A percentile compares a stretch with the other conserved stretches of the same genome.
These are phyloP conservation scores for Kuschelorhynchus macadamiae DNA, from an alignment of 2,888 invertebrate species.

Conservation along the genomic window DNA sequence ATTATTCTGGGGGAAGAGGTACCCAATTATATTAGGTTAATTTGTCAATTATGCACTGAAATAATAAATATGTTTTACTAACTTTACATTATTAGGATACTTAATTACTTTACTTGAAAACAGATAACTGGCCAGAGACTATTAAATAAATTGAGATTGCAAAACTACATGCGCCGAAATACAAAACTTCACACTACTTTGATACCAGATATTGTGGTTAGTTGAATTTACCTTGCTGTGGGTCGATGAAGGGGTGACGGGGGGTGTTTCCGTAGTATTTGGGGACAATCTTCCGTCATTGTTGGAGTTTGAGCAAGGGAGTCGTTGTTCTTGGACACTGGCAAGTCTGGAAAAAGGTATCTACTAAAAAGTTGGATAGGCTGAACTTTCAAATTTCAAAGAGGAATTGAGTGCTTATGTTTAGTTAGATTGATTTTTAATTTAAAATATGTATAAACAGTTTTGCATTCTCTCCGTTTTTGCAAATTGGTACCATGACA, in stretches of 20 bases:
- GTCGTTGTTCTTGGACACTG: conserved; percentile 95
- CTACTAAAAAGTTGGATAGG: conserved; percentile 16
- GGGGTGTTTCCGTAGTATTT: conserved; percentile 73
- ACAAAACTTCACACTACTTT: conserved; percentile 35
- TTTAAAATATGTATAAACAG: no score
- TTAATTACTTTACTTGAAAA: not conserved
- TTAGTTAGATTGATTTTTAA: conserved; percentile 14
- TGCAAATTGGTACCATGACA: no score
- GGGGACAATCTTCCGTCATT: conserved; percentile 76
- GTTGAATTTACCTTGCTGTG: conserved; percentile 80
- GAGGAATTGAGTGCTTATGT: not conserved
- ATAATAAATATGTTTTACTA: no score
- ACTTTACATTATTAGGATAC: no score
- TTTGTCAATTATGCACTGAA: no score
- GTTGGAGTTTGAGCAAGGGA: conserved; percentile 73
- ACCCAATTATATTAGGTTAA: no score
- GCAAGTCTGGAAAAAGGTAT: conserved; percentile 79
- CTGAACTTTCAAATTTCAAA: no score
- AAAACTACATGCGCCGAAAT: conserved; percentile 60
- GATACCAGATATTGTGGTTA: conserved; percentile 3
- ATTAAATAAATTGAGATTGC: conserved; percentile 59
- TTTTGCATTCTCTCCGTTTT: no score
- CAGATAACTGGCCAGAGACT: conserved; percentile 6
- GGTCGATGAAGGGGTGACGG: conserved; percentile 73
- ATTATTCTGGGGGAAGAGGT: no score